Base-by-base conservation (phyloP, 2,888 invertebrate species). In the Volucella bombylans region DNA sequence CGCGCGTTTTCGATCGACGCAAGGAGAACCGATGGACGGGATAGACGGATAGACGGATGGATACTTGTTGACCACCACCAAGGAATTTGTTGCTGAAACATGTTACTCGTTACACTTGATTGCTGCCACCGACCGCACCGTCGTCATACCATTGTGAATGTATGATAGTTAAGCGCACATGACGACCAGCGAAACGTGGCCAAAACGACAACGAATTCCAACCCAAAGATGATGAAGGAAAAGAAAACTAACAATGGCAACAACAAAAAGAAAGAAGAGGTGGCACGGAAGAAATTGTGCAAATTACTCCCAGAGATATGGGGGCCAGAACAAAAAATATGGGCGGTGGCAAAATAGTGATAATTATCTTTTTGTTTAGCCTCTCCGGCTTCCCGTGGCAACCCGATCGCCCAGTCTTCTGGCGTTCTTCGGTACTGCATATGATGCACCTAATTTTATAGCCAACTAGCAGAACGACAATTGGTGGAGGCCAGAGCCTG, bases 321-420 rank as follows among this genome's bases (percentile, higher is more conserved):
- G 55, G 55, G 57, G n/a, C 31, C 41, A 61, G 57, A 59, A 69
- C 23, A 65, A 57, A 73, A 72, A 77, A 76, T 72, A 85, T 85
- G 85, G 85, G 85, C 85, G 85, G 85, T 81, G 85, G 85, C 85
- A 81, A 85, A 81, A 81, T 81, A 85, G 85, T 72, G 81, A 77
- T 85, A 85, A 85, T 85, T 85, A 85, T 85, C 85, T 85, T 81
- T 85, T 85, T 85, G 85, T 85, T 85, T 81, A 81, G 81, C 81
- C 81, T 72, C 81, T 65, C 62, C 49, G 49, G 12, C 31, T 31
- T 31, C 31, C 31, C 31, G 31, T 31, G 31, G 31, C 31, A 31
- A 31, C 6, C 6, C 31, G 31, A 31, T 31, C 1, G 0, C 6
- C 0, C 31, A 31, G 31, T 31, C 31, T 31, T 31, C 31, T 4